A percentile compares a stretch with the other conserved stretches of the same genome.
Evolutionary conservation across 1,140 invertebrate genomes (phyloP).

Genomic region (Dryas iulia): DNA sequence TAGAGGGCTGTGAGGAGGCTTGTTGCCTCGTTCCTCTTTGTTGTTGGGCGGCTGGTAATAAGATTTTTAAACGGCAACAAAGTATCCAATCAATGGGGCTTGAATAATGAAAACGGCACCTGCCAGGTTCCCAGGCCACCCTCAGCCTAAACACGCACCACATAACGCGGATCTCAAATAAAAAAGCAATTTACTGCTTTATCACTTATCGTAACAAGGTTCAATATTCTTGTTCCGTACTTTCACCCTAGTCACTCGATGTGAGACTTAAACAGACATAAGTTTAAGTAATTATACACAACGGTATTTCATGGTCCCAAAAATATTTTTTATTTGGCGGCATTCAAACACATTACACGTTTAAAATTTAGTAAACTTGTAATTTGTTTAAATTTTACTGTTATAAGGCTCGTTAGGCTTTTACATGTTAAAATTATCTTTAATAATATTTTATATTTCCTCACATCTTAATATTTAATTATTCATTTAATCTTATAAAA

Average conservation of each 20-base stretch:
- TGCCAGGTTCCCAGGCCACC: constrained; percentile 71
- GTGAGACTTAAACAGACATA: constrained; percentile 47
- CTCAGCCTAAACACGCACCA: constrained; percentile 68
- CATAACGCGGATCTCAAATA: constrained; percentile 35
- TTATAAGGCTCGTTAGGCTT: neutral
- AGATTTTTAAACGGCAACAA: constrained; percentile 80
- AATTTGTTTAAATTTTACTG: neutral
- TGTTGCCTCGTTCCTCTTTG: constrained; percentile 54
- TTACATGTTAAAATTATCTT: neutral
- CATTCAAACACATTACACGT: neutral
- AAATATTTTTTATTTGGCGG: constrained; percentile 2
- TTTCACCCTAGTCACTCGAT: constrained; percentile 22
- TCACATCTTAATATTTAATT: no score
- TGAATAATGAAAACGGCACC: constrained; percentile 79
- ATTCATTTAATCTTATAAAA: no score
- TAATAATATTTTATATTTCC: no score
- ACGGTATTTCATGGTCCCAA: constrained; percentile 58
- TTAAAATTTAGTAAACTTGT: neutral
- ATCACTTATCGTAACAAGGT: constrained; percentile 37
- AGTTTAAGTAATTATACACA: constrained; percentile 69
- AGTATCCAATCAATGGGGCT: constrained; percentile 79
- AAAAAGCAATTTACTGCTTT: constrained; percentile 47
- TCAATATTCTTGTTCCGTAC: constrained; percentile 2
- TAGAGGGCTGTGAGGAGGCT: constrained; percentile 59
- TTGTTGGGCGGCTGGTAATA: constrained; percentile 76